Evolutionary conservation across 2,113 vertebrate species (phyloP).

Genomic region (Papio anubis): DNA sequence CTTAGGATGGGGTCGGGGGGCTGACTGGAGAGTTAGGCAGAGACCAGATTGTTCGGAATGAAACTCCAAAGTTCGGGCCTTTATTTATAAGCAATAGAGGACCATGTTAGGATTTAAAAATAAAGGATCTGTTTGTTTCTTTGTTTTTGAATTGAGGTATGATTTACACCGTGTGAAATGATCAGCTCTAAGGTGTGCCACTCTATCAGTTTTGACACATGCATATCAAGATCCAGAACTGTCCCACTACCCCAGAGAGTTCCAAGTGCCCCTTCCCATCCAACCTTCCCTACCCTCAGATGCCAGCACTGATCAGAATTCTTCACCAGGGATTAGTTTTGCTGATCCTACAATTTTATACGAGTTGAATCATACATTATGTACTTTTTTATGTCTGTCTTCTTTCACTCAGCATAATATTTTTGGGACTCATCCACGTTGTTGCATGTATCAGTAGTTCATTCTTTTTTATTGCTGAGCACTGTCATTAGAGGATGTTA

Average conservation of each 20-base stretch:
- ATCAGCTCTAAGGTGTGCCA: background rate
- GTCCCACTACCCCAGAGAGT: background rate
- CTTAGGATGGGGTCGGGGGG: accelerated
- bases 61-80: background rate
- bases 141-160: background rate
- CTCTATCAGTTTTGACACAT: background rate
- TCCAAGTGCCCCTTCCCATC: background rate
- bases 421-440: background rate
- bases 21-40: background rate
- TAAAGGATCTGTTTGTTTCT: background rate
- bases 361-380: background rate
- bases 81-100: background rate
- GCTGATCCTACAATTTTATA: background rate
- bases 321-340: background rate
- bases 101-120: background rate
- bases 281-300: background rate
- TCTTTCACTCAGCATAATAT: background rate
- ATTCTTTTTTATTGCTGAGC: background rate
- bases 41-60: background rate
- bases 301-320: background rate
- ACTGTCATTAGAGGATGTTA: background rate
- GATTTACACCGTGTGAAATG: background rate
- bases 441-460: background rate
- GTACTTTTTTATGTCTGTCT: background rate
- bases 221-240: background rate